Evolutionary conservation across 2,888 invertebrate genomes (phyloP), one percentile per base, ranked within the genome.

Genomic region (Drosophila sordidapex): DNA sequence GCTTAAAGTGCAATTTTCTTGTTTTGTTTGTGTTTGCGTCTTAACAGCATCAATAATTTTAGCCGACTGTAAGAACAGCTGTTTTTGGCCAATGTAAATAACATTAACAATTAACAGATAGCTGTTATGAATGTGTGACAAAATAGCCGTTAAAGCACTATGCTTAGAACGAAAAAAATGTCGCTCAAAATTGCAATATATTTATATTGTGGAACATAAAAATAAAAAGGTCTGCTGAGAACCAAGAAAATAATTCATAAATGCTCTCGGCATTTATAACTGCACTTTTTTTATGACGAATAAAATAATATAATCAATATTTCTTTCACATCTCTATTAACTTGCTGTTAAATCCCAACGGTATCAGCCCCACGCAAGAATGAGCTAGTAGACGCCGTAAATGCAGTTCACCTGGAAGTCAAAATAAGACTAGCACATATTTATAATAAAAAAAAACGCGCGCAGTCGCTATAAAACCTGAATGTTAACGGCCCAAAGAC

Each of bases 11-110:
- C 1, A 21, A 48, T 48, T 61, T 36, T 43, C 11, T n/a, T 48
- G 18, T 35, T 58, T 59, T 58, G 13, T 25, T 63, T 70, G 31
- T 13, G 46, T 51, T 48, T 25, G 2, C 13, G 33, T 11, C 3
- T 40, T 56, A 63, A 59, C 75, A 71, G 61, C 48, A 11, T n/a
- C 13, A 51, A 51, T 29, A 51, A 36, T 40, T 25, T 40, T 43
- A 57, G 25, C 52, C 25, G 43, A 35, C 31, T 67, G 43, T 27
- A 29, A 35, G 21, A 49, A 29, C 59, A 60, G 36, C 35, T 49
- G 49, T 4, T 48, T 21, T 15, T 21, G 1, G 4, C 6, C 25
- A 60, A 33, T 59, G n/a, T 58, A 7, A 21, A 33, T 62, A 76
- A 46, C 27, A 61, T 21, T 18, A 2, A 4, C 21, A 2, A 7